phyloP scores from a whole-genome alignment of 92 coral and sea anemone species.

The Galaxea fascicularis region DNA sequence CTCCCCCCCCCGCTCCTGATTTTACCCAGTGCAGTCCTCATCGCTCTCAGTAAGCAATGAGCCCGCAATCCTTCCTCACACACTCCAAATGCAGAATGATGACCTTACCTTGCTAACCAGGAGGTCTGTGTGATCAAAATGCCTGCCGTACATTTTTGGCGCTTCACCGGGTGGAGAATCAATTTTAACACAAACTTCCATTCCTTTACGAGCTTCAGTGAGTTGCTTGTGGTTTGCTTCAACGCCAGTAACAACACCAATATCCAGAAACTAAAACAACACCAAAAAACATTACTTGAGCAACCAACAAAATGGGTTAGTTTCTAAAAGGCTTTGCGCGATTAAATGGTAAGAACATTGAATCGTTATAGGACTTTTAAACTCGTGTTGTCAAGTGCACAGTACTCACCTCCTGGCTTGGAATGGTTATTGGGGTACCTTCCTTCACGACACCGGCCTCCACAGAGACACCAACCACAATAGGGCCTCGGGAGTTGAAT shows the following conservation, averaged over 20 bases:
- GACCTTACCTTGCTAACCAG: slow-evolving; percentile 89
- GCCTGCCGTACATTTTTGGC: slow-evolving; percentile 97
- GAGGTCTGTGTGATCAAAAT: slow-evolving; percentile 94
- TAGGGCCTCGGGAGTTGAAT: slow-evolving; percentile 92
- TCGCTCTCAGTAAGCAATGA: no score
- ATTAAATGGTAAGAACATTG: no score
- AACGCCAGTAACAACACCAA: slow-evolving; percentile 91
- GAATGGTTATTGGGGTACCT: slow-evolving; percentile 91
- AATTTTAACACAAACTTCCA: slow-evolving; percentile 96
- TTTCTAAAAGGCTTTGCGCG: no score
- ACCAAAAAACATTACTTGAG: no score
- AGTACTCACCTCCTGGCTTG: slow-evolving; percentile 79
- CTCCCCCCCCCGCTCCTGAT: no score
- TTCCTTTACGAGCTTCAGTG: slow-evolving; percentile 91
- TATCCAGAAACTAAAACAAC: slow-evolving; percentile 74
- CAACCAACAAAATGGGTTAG: no score
- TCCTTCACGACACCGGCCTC: slow-evolving; percentile 95
- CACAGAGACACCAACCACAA: slow-evolving; percentile 90
- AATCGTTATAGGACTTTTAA: not conserved
- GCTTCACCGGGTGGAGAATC: slow-evolving; percentile 95
- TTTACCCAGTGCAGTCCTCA: no score
- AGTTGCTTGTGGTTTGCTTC: slow-evolving; percentile 95
- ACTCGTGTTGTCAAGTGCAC: no score
- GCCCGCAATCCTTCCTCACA: no score
- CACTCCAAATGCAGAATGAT: not conserved